These are phyloP conservation scores for Mionectes olivaceus DNA, from an alignment of 2,797 vertebrate genomes.

Conservation along the genomic window DNA sequence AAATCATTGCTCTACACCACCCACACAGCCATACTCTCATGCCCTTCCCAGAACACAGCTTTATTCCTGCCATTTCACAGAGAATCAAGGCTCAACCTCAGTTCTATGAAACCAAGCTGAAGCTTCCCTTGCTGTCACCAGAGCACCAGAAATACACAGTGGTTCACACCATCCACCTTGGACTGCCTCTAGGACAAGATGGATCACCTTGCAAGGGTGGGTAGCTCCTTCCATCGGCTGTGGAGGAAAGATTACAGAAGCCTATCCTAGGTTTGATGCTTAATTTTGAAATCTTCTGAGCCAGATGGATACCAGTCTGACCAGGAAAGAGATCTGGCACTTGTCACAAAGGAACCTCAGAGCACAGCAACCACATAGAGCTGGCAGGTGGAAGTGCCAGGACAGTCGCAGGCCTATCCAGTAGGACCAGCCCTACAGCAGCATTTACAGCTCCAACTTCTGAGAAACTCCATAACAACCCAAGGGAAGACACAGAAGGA, in stretches of 20 bases:
- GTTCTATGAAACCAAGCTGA: not conserved
- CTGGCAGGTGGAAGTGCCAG: not conserved
- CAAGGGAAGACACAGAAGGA: not conserved
- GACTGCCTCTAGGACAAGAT: not conserved
- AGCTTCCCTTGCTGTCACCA: not conserved
- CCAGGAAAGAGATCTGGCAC: not conserved
- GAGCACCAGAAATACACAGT: not conserved
- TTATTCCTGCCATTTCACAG: not conserved
- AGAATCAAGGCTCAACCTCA: not conserved
- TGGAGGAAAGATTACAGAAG: not conserved
- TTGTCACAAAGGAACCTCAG: not conserved
- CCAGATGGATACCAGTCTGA: not conserved
- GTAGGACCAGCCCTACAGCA: not conserved
- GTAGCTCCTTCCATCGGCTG: fast-evolving
- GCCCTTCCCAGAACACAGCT: not conserved
- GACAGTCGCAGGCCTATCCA: not conserved
- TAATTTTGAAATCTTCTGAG: not conserved
- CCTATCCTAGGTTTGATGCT: not conserved
- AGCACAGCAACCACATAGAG: not conserved
- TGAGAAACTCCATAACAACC: not conserved
- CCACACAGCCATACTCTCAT: not conserved
- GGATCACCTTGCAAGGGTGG: not conserved
- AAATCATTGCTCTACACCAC: not conserved
- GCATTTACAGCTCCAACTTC: not conserved
- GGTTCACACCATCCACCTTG: not conserved